Evolutionary conservation across 2,113 vertebrate species (phyloP).

Genomic region (Cheirogaleus medius): DNA sequence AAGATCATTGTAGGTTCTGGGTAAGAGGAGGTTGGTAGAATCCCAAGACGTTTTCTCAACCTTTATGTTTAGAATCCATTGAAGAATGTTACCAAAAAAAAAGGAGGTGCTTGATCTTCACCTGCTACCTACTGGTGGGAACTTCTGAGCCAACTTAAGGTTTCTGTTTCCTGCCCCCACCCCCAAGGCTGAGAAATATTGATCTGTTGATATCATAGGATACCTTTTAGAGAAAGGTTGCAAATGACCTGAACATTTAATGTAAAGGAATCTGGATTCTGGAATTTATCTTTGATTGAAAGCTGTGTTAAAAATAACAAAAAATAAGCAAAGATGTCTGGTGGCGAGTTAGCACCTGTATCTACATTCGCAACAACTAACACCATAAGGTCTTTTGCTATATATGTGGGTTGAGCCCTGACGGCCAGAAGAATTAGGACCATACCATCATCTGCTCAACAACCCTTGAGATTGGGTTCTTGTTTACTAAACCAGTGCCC

Average conservation of each 20-base stretch:
- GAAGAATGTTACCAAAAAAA: not conserved
- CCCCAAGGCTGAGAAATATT: not conserved
- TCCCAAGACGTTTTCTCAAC: not conserved
- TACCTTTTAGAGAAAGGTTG: not conserved
- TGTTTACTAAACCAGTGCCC: rapidly evolving
- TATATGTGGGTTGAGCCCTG: not conserved
- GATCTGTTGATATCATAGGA: constrained; percentile 24
- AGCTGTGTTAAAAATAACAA: not conserved
- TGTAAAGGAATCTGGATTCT: not conserved
- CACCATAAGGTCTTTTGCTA: too few relatives aligned
- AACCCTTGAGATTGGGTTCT: rapidly evolving
- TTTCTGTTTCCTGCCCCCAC: not conserved
- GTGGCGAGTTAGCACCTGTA: not conserved
- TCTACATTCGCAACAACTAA: not conserved
- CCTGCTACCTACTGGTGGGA: not conserved
- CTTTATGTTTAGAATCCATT: not conserved
- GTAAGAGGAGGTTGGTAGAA: not conserved
- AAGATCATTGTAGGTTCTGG: not conserved
- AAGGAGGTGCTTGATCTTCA: not conserved
- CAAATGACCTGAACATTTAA: not conserved
- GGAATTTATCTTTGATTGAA: not conserved
- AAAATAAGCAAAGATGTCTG: not conserved
- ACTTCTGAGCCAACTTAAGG: constrained; percentile 1
- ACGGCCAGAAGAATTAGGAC: not conserved
- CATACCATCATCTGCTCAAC: not conserved